phyloP scores from a whole-genome alignment of 2,888 invertebrate genomes.

The Cephonodes hylas region DNA sequence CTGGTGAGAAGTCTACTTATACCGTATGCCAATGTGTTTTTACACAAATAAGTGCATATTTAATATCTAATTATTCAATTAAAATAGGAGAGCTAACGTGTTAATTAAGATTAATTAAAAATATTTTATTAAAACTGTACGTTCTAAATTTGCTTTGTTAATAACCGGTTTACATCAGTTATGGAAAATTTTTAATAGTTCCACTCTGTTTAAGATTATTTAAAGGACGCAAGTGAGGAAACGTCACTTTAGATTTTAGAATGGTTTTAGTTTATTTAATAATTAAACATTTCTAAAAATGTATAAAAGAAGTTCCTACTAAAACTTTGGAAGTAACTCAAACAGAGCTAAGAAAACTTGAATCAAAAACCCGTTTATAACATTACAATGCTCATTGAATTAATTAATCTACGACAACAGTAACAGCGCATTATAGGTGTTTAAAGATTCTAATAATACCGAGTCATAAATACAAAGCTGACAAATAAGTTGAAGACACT shows the following conservation, averaged over 20 bases:
- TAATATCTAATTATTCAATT: not conserved
- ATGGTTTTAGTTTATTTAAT: not conserved
- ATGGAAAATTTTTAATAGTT: not conserved
- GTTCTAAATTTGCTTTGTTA: not conserved
- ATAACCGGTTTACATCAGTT: not conserved
- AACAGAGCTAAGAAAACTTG: not conserved
- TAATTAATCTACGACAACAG: not conserved
- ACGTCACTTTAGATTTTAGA: not conserved
- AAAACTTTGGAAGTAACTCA: not conserved
- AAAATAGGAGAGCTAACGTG: not conserved
- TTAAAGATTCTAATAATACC: slow-evolving; percentile 12
- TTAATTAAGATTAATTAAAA: slow-evolving; percentile 1
- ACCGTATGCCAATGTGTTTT: not conserved
- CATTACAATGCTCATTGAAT: not conserved
- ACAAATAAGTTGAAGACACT: slow-evolving; percentile 49
- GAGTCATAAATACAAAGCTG: slow-evolving; percentile 44
- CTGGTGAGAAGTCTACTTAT: not conserved
- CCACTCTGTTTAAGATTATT: not conserved
- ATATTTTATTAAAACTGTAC: not conserved
- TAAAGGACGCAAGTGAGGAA: not conserved
- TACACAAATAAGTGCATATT: slow-evolving; percentile 8
- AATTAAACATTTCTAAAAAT: not conserved
- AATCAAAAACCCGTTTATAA: not conserved
- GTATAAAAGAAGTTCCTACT: no score
- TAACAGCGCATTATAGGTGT: not conserved